Evolutionary conservation across 2,888 invertebrate species (phyloP).

Genomic region (Agonopterix arenella): DNA sequence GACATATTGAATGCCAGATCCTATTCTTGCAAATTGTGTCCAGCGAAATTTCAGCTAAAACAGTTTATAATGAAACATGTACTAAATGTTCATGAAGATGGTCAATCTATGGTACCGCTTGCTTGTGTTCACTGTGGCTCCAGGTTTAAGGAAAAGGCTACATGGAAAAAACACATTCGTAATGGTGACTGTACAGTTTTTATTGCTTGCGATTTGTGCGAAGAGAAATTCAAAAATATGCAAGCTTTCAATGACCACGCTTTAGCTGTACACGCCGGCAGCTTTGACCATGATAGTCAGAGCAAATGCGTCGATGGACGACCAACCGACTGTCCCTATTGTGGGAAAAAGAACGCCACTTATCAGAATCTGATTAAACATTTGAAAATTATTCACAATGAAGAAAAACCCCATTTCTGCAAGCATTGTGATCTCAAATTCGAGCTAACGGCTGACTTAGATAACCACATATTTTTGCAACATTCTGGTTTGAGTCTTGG

Average conservation of each 20-base stretch:
- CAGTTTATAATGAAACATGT: slow-evolving; percentile 73
- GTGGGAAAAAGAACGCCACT: slow-evolving; percentile 72
- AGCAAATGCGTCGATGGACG: slow-evolving; percentile 65
- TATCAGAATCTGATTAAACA: slow-evolving; percentile 78
- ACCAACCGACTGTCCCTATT: slow-evolving; percentile 72
- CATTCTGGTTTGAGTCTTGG: slow-evolving; percentile 69
- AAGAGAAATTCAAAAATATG: slow-evolving; percentile 57
- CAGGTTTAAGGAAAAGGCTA: slow-evolving; percentile 59
- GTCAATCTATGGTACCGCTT: slow-evolving; percentile 57
- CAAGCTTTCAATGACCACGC: slow-evolving; percentile 72
- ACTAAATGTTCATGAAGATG: slow-evolving; percentile 67
- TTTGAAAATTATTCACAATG: slow-evolving; percentile 66
- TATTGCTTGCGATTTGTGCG: slow-evolving; percentile 71
- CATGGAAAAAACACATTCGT: slow-evolving; percentile 68
- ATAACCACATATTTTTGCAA: slow-evolving; percentile 77
- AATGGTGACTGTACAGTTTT: slow-evolving; percentile 78
- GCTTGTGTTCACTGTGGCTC: slow-evolving; percentile 64
- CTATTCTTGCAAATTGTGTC: slow-evolving; percentile 68
- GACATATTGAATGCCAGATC: slow-evolving; percentile 71
- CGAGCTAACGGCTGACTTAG: slow-evolving; percentile 70
- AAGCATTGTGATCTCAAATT: slow-evolving; percentile 78
- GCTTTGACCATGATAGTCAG: slow-evolving; percentile 53
- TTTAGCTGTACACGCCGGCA: slow-evolving; percentile 59
- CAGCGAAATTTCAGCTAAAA: slow-evolving; percentile 70
- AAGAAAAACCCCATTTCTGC: slow-evolving; percentile 73